Evolutionary conservation across 1,140 invertebrate species (phyloP).

Genomic region (Drosophila rufa): DNA sequence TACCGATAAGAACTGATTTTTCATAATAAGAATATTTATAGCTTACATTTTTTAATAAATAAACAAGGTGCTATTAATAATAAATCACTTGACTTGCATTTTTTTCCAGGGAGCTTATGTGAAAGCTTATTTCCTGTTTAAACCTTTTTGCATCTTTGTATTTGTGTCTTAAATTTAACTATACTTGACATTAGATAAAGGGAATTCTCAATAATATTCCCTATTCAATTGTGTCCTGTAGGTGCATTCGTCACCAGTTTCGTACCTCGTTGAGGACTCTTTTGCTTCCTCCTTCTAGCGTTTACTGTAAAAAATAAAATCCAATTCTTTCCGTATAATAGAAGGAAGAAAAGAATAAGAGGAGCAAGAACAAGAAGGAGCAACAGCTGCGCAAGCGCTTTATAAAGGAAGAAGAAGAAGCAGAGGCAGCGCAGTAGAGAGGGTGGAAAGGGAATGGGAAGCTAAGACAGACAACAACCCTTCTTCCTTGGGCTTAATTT

Average conservation of each 20-base stretch:
- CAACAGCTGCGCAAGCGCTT: conserved; percentile 73
- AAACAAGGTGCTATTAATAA: not conserved
- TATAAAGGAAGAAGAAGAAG: conserved; percentile 21
- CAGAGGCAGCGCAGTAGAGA: conserved; percentile 20
- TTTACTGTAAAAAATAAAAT: conserved; percentile 15
- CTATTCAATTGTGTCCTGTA: no score
- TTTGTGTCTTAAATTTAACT: no score
- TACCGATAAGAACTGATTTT: no score
- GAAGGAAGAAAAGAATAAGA: conserved; percentile 31
- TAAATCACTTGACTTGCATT: not conserved
- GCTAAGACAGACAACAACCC: conserved; percentile 63
- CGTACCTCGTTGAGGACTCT: no score
- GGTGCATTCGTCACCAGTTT: not conserved
- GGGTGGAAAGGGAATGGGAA: conserved; percentile 14
- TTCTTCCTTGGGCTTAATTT: conserved; percentile 53
- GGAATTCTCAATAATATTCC: no score
- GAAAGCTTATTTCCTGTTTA: no score
- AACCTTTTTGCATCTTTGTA: no score
- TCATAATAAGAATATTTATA: not conserved
- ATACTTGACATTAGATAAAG: no score
- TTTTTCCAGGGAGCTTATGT: not conserved
- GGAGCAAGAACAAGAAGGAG: conserved; percentile 34
- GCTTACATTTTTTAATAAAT: not conserved
- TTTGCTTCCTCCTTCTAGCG: not conserved
- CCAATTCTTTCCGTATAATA: conserved; percentile 54